Conservation (phyloP, 2,113 vertebrate genomes). For the Trochalopteron elliotii region DNA sequence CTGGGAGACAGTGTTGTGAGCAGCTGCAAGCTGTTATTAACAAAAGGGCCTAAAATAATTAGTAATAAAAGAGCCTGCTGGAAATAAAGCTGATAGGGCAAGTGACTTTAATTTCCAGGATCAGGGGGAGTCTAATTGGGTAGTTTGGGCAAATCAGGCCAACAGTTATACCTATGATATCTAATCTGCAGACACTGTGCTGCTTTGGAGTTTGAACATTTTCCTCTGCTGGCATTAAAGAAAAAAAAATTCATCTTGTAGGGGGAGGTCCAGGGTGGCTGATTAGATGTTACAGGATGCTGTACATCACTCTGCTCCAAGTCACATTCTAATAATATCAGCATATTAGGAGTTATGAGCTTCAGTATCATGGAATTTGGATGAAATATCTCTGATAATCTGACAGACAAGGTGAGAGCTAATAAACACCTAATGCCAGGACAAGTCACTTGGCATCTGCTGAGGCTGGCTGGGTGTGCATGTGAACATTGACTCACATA, state of each 20-base stretch:
- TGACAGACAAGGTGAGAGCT: not conserved
- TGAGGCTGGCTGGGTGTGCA: not conserved
- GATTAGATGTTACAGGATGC: not conserved
- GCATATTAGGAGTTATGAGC: not conserved
- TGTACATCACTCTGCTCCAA: not conserved
- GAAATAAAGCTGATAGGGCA: not conserved
- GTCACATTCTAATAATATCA: not conserved
- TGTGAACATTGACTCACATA: not conserved
- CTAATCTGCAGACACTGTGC: not conserved
- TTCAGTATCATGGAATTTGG: not conserved
- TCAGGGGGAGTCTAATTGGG: not conserved
- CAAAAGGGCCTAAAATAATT: not conserved
- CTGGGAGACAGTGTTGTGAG: not conserved
- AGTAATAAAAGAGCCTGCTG: not conserved
- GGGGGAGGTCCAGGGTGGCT: not conserved
- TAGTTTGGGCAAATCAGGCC: not conserved
- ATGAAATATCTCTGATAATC: not conserved
- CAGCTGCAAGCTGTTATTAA: not conserved
- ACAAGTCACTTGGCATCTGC: not conserved
- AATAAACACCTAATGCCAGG: not conserved
- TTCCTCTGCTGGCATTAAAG: not conserved
- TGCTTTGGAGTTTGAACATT: not conserved
- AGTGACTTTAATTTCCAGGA: not conserved
- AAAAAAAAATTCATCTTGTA: not conserved
- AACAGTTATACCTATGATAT: not conserved